Percentiles rank a stretch among this genome's conserved stretches.
phyloP scores from a whole-genome alignment of 2,797 vertebrate species.

The Saguinus oedipus region DNA sequence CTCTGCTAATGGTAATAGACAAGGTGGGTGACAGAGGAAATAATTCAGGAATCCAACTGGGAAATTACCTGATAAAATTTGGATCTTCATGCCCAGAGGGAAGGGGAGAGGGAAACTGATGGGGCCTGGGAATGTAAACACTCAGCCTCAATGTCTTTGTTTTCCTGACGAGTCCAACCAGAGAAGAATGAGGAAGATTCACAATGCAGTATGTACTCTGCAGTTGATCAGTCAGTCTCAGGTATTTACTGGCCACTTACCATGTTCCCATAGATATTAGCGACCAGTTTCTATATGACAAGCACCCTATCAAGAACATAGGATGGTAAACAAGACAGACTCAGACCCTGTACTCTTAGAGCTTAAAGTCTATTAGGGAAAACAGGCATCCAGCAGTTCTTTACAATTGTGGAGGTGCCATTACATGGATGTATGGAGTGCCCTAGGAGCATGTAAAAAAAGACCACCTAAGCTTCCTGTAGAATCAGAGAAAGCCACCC shows the following conservation, averaged over 20 bases:
- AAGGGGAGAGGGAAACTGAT: not conserved
- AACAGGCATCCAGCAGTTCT: not conserved
- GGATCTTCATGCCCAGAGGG: not conserved
- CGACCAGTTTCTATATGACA: not conserved
- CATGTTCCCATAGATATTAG: not conserved
- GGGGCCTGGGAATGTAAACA: not conserved
- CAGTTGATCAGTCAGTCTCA: not conserved
- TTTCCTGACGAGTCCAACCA: not conserved
- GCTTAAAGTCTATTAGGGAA: not conserved
- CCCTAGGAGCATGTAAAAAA: not conserved
- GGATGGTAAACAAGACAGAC: not conserved
- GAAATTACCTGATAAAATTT: not conserved
- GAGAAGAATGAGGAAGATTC: not conserved
- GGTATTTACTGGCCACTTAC: not conserved
- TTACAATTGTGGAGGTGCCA: not conserved
- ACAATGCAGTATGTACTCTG: rapidly evolving
- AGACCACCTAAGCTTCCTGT: no score
- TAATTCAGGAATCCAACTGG: not conserved
- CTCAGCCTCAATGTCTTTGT: not conserved
- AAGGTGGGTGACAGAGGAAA: not conserved
- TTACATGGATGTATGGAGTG: not conserved
- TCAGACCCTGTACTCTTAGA: not conserved
- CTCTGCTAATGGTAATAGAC: not conserved
- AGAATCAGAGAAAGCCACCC: not conserved
- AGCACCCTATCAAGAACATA: not conserved